Evolutionary conservation across 1,140 invertebrate species (phyloP).

Genomic region (Brachionus koreanus): DNA sequence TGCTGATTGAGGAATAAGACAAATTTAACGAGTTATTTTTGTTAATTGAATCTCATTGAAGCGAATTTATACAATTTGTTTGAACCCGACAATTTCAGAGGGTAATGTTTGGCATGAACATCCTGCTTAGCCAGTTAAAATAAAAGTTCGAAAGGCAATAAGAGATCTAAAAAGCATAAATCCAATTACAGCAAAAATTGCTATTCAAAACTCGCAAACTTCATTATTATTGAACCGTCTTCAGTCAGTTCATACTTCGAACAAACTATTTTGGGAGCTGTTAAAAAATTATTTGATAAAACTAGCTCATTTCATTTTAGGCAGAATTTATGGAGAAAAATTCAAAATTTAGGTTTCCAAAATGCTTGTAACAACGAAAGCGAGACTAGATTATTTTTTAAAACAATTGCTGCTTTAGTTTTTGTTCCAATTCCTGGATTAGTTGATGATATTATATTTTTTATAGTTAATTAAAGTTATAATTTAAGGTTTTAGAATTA

Average conservation of each 20-base stretch:
- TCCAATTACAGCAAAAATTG: background rate
- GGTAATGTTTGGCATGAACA: background rate
- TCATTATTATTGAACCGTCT: background rate
- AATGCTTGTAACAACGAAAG: background rate
- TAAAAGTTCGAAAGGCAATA: background rate
- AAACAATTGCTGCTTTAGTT: background rate
- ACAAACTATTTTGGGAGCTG: background rate
- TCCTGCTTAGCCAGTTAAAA: background rate
- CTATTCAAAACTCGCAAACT: background rate
- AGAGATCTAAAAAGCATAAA: background rate
- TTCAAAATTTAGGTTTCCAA: conserved; percentile 2
- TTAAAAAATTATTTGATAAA: background rate
- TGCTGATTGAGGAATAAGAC: no score
- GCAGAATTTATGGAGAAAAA: conserved; percentile 2
- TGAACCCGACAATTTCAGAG: background rate
- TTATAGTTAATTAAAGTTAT: no score
- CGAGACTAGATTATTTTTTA: background rate
- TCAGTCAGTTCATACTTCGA: background rate
- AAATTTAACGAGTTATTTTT: no score
- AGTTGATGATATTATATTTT: background rate
- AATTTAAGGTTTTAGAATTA: no score
- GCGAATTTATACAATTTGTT: background rate
- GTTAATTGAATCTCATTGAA: no score
- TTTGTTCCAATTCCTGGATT: background rate
- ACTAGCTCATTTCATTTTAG: background rate